Evolutionary conservation across 2,113 vertebrate species (phyloP).

Genomic region (Oxygymnocypris stewartii): DNA sequence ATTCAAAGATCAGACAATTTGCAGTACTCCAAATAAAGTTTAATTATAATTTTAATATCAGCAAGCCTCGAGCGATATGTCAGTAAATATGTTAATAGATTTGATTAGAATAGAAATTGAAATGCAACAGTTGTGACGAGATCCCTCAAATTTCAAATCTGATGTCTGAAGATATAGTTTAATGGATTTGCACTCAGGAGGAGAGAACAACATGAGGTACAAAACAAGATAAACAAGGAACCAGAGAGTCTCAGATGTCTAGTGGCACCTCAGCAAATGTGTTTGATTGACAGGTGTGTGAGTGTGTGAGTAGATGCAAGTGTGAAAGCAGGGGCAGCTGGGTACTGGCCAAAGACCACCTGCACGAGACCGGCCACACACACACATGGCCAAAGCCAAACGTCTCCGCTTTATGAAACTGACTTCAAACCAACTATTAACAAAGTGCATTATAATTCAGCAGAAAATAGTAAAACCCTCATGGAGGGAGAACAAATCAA

Average conservation of each 20-base stretch:
- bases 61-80: too few species aligned
- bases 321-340: constrained; percentile 6
- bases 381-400: background rate
- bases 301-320: background rate
- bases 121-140: background rate
- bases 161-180: background rate
- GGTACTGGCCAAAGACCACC: background rate
- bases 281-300: background rate
- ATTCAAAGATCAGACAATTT: too few species aligned
- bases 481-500: constrained; percentile 3
- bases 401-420: background rate
- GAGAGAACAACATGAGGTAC: background rate
- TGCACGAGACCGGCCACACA: background rate
- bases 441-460: background rate
- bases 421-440: constrained; percentile 16
- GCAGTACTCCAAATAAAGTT: too few species aligned
- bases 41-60: too few species aligned
- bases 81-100: too few species aligned
- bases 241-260: constrained; percentile 18
- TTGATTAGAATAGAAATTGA: too few species aligned
- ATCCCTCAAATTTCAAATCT: background rate
- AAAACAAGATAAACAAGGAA: constrained; percentile 20
- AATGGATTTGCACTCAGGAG: background rate
- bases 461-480: constrained; percentile 13
- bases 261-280: background rate